Percentiles rank a stretch among this genome's conserved stretches.
These are phyloP conservation scores for Calidris pugnax DNA, from an alignment of 2,113 vertebrate species.

Conservation along the genomic window DNA sequence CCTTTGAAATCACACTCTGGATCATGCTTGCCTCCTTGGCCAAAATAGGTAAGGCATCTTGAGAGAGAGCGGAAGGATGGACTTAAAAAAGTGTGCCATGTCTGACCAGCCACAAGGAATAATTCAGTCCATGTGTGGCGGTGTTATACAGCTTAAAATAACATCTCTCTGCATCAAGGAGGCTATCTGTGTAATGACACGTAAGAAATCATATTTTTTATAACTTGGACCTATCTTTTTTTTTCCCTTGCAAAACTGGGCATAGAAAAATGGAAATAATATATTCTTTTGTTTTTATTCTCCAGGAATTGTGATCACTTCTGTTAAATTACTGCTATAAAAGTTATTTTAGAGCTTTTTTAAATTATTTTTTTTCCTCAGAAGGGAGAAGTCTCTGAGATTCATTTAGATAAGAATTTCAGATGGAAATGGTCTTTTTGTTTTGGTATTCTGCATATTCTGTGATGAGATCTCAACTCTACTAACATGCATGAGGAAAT, in stretches of 20 bases:
- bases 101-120: neutral
- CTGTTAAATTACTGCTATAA: neutral
- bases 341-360: neutral
- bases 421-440: neutral
- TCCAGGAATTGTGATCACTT: neutral
- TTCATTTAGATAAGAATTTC: neutral
- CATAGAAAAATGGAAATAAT: neutral
- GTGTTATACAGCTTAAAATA: neutral
- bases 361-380: neutral
- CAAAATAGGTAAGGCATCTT: conserved; percentile 78
- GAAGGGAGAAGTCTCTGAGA: neutral
- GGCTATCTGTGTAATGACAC: neutral
- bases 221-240: neutral
- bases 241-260: neutral
- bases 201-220: neutral
- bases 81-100: neutral
- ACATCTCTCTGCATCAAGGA: neutral
- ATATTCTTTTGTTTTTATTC: neutral
- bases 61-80: neutral
- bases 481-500: neutral
- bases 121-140: neutral
- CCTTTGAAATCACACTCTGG: conserved; percentile 86
- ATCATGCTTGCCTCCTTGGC: conserved; percentile 86
- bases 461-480: neutral
- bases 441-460: neutral